phyloP scores from a whole-genome alignment of 1,140 invertebrate genomes.

The Macrobrachium rosenbergii region DNA sequence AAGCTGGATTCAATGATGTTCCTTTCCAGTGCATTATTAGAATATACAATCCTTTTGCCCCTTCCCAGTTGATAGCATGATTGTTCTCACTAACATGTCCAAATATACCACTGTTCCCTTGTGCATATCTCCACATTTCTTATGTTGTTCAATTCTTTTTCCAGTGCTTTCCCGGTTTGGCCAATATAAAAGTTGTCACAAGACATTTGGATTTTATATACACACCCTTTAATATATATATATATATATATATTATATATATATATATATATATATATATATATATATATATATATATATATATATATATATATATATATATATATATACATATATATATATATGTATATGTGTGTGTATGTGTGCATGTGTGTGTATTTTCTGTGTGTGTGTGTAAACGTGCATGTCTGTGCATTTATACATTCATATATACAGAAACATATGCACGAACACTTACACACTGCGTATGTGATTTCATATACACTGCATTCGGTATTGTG shows the following conservation, averaged over 20 bases:
- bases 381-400: not conserved
- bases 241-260: too few relatives aligned
- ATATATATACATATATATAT: not conserved
- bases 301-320: slow-evolving; percentile 17
- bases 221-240: too few relatives aligned
- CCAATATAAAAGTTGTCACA: too few relatives aligned
- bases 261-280: not conserved
- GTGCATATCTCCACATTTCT: too few relatives aligned
- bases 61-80: too few relatives aligned
- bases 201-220: not conserved
- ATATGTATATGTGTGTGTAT: not conserved
- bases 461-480: not conserved
- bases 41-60: too few relatives aligned
- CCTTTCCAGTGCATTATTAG: too few relatives aligned
- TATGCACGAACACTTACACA: not conserved
- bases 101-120: too few relatives aligned
- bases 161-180: too few relatives aligned
- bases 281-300: slow-evolving; percentile 17
- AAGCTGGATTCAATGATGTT: too few relatives aligned
- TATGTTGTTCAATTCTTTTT: too few relatives aligned
- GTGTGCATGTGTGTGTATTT: not conserved
- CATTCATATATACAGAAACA: not conserved
- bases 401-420: not conserved
- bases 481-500: not conserved
- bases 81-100: too few relatives aligned